A percentile compares a stretch with the other conserved stretches of the same genome.
Evolutionary conservation across 1,140 invertebrate species (phyloP).

Genomic region (Ctenoplectra terminalis): DNA sequence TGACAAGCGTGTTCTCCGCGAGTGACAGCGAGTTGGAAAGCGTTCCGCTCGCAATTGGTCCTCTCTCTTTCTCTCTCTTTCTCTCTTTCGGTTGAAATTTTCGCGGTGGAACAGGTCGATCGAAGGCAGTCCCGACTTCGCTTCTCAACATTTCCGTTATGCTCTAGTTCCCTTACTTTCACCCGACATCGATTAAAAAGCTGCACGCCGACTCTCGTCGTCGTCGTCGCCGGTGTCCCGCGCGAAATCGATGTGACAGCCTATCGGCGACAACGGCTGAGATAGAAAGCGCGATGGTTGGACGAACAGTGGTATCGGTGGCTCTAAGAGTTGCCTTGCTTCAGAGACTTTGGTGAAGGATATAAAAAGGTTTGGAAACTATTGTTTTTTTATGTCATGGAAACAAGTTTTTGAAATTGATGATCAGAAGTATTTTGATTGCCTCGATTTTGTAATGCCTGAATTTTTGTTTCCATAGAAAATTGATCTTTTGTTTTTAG

Average conservation of each 20-base stretch:
- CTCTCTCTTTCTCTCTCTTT: too few species aligned
- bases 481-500: too few species aligned
- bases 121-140: constrained; percentile 11
- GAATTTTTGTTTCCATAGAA: too few species aligned
- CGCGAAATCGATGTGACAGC: constrained; percentile 23
- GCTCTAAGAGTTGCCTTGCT: neutral
- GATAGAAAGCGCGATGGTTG: neutral
- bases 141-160: constrained; percentile 53
- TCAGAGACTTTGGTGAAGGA: neutral
- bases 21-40: constrained; percentile 13
- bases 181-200: constrained; percentile 43
- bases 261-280: neutral
- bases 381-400: too few species aligned
- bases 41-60: neutral
- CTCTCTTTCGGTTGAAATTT: neutral
- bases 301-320: neutral
- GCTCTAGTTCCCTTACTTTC: constrained; percentile 65
- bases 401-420: too few species aligned
- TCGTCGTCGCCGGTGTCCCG: neutral
- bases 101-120: constrained; percentile 33
- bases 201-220: neutral
- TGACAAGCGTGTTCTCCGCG: neutral
- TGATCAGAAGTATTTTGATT: too few species aligned
- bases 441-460: too few species aligned
- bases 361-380: too few species aligned